Conservation (phyloP, 2,888 invertebrate genomes). For the Heliconius erato region DNA sequence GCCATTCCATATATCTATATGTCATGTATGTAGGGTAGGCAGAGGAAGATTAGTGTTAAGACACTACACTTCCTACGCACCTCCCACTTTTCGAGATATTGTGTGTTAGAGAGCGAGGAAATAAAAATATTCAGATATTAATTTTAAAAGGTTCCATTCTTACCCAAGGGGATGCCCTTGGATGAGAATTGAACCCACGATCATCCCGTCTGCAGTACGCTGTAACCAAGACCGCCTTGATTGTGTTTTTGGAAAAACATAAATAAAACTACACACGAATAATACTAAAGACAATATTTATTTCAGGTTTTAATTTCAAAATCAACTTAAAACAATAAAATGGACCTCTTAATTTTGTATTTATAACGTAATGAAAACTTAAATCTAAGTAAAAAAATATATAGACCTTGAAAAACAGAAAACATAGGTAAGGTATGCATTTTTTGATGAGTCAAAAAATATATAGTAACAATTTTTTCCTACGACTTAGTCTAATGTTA, state of each 20-base stretch:
- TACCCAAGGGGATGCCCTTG: too few relatives aligned
- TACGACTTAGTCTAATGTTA: too few relatives aligned
- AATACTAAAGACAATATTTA: constrained; percentile 7
- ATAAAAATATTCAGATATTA: too few relatives aligned
- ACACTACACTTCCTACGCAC: not conserved
- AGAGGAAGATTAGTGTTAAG: not conserved
- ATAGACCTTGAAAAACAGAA: not conserved
- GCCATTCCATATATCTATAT: too few relatives aligned
- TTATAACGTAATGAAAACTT: constrained; percentile 2
- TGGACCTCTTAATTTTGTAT: constrained; percentile 10
- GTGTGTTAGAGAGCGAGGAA: too few relatives aligned
- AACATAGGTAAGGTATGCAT: not conserved
- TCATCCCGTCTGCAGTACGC: too few relatives aligned
- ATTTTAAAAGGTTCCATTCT: too few relatives aligned
- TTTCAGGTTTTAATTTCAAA: not conserved
- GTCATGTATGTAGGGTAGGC: not conserved
- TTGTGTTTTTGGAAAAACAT: not conserved
- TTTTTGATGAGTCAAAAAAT: too few relatives aligned
- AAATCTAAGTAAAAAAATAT: not conserved
- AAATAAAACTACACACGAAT: constrained; percentile 8
- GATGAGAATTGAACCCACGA: too few relatives aligned
- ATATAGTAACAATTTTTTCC: too few relatives aligned
- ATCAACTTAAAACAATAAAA: constrained; percentile 8
- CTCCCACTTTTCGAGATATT: too few relatives aligned
- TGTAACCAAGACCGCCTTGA: too few relatives aligned